Conservation (phyloP, 1,140 invertebrate species). For the Zophobas morio region DNA sequence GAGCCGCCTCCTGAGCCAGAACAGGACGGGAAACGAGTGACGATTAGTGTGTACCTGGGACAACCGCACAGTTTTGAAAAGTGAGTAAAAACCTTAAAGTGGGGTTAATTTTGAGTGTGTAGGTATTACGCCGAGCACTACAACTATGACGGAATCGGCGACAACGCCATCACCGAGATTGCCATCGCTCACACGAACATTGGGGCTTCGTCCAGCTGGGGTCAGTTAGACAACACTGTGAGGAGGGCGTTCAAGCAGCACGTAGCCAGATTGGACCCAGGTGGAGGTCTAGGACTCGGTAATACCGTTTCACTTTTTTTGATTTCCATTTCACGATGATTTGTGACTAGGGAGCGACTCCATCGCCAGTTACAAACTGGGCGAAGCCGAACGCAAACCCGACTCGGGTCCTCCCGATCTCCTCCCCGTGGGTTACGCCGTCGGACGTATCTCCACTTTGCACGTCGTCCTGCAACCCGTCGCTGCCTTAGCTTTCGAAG, state of each 20-base stretch:
- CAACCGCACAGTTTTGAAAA: slow-evolving; percentile 84
- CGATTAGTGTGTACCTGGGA: slow-evolving; percentile 87
- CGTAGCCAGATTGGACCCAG: slow-evolving; percentile 91
- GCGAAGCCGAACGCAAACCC: slow-evolving; percentile 84
- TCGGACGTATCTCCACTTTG: slow-evolving; percentile 85
- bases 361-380: slow-evolving; percentile 93
- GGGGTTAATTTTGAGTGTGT: not conserved
- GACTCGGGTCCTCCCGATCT: slow-evolving; percentile 84
- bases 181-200: slow-evolving; percentile 91
- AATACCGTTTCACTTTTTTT: slow-evolving; percentile 58
- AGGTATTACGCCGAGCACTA: slow-evolving; percentile 70
- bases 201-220: slow-evolving; percentile 95
- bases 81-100: slow-evolving; percentile 67
- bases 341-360: slow-evolving; percentile 76
- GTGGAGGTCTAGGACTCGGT: slow-evolving; percentile 91
- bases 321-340: not conserved
- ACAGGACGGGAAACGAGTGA: slow-evolving; percentile 89
- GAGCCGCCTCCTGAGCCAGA: slow-evolving; percentile 75
- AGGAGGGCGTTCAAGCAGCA: slow-evolving; percentile 96
- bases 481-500: slow-evolving; percentile 95
- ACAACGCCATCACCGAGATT: slow-evolving; percentile 74
- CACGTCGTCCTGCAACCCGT: slow-evolving; percentile 91
- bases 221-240: slow-evolving; percentile 92
- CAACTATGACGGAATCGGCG: slow-evolving; percentile 69
- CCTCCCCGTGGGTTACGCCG: slow-evolving; percentile 93